Evolutionary conservation across 1,140 invertebrate genomes (phyloP), one percentile per base, ranked within the genome.

Genomic region (Lepidurus arcticus): DNA sequence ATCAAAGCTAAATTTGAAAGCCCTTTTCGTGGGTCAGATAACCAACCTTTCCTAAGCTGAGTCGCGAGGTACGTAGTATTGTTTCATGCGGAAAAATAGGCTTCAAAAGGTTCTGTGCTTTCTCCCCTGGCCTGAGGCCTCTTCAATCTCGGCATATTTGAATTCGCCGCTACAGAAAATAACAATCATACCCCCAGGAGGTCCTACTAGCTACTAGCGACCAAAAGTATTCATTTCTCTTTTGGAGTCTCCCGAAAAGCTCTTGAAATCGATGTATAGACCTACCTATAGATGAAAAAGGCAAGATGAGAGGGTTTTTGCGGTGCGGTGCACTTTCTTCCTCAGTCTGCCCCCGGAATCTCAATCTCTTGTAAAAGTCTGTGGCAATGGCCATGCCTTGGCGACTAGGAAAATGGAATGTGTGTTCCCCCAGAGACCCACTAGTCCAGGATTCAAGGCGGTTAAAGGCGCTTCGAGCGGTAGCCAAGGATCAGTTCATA

Each of bases 231-330:
- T 7, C 34, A 3, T 34, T 34, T 34, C 34, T 3, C 34, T 0
- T 34, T 34, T 34, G 34, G 34, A 34, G 3, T 34, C 21, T 65
- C 53, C 53, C 53, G 6, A 47, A 65, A 21, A n/a, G 5, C 21
- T 16, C 5, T 65, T 11, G 0, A 21, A n/a, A 65, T 13, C 8
- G 53, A 65, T 16, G 53, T 65, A n/a, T 65, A 65, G 53, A 7
- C 53, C 53, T 65, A 65, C 53, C 53, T 65, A 65, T 65, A 65
- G 21, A 65, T 9, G n/a, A 65, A 65, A 65, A 65, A 65, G 53
- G 53, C 21, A 16, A 65, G 21, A 21, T 65, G 53, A 65, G 53
- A 9, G 8, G 53, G 53, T 11, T 53, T 53, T 53, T 24, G 24
- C 24, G 24, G 24, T 24, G 47, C 5, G 47, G 47, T 65, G 21